Percentiles rank a stretch among this genome's conserved stretches.
phyloP scores from a whole-genome alignment of 1,140 invertebrate genomes.

The Belonocnema kinseyi region DNA sequence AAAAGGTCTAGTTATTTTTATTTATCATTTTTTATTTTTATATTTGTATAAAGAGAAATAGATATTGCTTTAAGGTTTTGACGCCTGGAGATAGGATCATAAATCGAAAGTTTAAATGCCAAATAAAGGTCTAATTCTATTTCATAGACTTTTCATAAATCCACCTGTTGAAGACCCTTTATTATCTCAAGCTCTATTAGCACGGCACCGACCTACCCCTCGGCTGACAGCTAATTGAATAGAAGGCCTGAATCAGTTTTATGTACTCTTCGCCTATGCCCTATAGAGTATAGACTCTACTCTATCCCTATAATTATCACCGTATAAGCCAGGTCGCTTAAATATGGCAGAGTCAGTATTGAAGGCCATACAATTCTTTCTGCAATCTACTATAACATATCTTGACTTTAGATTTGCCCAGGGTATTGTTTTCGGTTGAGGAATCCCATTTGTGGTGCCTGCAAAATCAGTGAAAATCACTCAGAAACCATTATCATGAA shows the following conservation, averaged over 20 bases:
- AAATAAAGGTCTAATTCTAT: constrained; percentile 8
- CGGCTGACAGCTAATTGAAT: constrained; percentile 50
- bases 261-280: constrained; percentile 47
- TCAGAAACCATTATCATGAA: no score
- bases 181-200: constrained; percentile 17
- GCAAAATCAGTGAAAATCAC: no score
- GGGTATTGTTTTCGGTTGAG: not conserved
- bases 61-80: not conserved
- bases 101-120: constrained; percentile 19
- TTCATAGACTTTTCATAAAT: constrained; percentile 32
- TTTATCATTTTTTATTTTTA: no score
- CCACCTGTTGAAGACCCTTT: constrained; percentile 15
- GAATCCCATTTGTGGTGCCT: no score
- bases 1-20: no score
- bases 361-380: constrained; percentile 18
- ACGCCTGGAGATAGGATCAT: not conserved
- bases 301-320: constrained; percentile 54
- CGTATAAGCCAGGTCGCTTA: constrained; percentile 49
- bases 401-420: not conserved
- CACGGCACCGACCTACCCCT: constrained; percentile 25
- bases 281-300: constrained; percentile 24
- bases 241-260: constrained; percentile 50
- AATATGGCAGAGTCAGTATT: constrained; percentile 52
- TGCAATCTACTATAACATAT: not conserved
- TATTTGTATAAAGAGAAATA: not conserved